Evolutionary conservation across 1,140 invertebrate genomes (phyloP), one percentile per base, ranked within the genome.

Genomic region (Pseudoatta argentina): DNA sequence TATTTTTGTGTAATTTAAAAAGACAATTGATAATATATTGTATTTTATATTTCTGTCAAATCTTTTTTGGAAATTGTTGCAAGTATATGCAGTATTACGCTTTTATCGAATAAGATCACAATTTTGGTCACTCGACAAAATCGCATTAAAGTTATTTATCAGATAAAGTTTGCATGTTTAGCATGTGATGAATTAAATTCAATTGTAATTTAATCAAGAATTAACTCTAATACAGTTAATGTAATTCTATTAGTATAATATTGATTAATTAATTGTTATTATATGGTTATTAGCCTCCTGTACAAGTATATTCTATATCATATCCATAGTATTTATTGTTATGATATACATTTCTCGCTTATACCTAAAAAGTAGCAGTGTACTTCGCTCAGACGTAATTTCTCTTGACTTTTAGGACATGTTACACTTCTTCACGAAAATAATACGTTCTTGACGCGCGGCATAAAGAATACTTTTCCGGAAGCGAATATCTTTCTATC

Each of bases 361-460:
- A 30, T 34, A 14, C 30, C 21, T 8, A 55, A 30, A 8, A 24
- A 21, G 21, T 44, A 18, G 55, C n/a, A 12, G n/a, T 39, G 44
- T 55, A 30, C 30, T 73, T 48, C 12, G 18, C 18, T 61, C 21
- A 12, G 10, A 21, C 18, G n/a, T 27, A 82, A 69, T 27, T 71
- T 57, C 39, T 48, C 51, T 59, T 10, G 67, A 72, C 39, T 73
- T 81, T 44, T 27, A 18, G 16, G 12, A 79, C 14, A 34, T 18
- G 67, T 53, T 69, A 69, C 51, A 59, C 14, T 73, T 48, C 24
- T 82, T 55, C 24, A 21, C 30, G 18, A 73, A 81, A 81, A 73
- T 83, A 48, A 51, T 61, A 73, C 34, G 5, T 12, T 83, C 53
- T n/a, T n/a, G 79, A 82, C 67, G 48, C 39, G 39, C n/a, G 53